Percentiles rank a stretch among this genome's conserved stretches.
phyloP scores from a whole-genome alignment of 2,113 vertebrate species.

The Scopus umbretta region DNA sequence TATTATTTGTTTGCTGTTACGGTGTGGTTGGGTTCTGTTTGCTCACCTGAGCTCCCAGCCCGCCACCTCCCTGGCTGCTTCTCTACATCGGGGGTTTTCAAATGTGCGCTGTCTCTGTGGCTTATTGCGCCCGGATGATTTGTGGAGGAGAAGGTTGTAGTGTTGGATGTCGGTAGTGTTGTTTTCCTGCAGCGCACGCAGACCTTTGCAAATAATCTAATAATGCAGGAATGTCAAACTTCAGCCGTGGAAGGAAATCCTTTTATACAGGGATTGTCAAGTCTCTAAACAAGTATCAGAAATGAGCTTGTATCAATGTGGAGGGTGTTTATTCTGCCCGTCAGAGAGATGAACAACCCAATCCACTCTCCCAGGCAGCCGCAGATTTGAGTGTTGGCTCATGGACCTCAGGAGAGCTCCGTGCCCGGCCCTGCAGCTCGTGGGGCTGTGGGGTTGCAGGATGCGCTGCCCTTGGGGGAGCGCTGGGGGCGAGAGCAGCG shows the following conservation, averaged over 20 bases:
- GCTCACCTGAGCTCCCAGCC: background rate
- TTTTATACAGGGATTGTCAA: conserved; percentile 36
- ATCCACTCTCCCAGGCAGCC: background rate
- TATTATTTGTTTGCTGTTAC: no score
- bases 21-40: background rate
- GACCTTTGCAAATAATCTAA: conserved; percentile 35
- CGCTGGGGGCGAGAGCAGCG: accelerated
- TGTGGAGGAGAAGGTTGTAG: background rate
- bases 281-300: conserved; percentile 27
- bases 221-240: conserved; percentile 11
- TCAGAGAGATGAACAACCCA: conserved; percentile 36
- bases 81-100: background rate
- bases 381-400: accelerated
- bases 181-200: conserved; percentile 14
- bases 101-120: background rate
- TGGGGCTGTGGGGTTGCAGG: background rate
- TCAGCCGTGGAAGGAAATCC: conserved; percentile 30
- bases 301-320: background rate
- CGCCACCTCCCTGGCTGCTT: background rate
- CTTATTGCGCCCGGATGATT: background rate
- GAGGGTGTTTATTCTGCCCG: conserved; percentile 29
- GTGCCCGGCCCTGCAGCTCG: accelerated
- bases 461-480: accelerated
- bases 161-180: background rate
- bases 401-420: background rate